Percentiles rank a stretch among this genome's conserved stretches.
phyloP scores from a whole-genome alignment of 2,888 invertebrate genomes.

The Harpalus rufipes region DNA sequence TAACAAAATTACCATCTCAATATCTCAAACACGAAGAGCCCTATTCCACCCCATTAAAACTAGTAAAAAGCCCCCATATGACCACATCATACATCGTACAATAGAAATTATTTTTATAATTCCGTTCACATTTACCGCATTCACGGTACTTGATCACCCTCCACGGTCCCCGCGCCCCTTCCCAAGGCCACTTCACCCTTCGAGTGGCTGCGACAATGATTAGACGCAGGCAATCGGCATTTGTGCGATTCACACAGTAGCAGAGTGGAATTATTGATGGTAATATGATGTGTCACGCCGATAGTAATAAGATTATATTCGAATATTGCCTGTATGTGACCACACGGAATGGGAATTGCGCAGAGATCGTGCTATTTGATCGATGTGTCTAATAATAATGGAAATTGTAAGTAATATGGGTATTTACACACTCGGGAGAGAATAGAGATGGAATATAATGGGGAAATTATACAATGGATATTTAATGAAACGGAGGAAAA shows the following conservation, averaged over 20 bases:
- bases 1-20: too few species aligned
- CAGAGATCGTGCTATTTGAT: conserved; percentile 1
- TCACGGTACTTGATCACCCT: conserved; percentile 32
- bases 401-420: conserved; percentile 54
- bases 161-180: not conserved
- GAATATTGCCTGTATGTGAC: conserved; percentile 42
- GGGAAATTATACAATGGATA: not conserved
- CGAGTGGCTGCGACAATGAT: conserved; percentile 27
- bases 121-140: conserved; percentile 32
- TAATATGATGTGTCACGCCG: conserved; percentile 48
- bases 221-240: conserved; percentile 21
- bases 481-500: too few species aligned
- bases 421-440: conserved; percentile 25
- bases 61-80: not conserved
- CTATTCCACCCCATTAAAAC: too few species aligned
- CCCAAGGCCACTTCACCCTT: conserved; percentile 23
- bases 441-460: conserved; percentile 15
- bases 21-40: too few species aligned
- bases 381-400: conserved; percentile 48
- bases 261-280: conserved; percentile 47
- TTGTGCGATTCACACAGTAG: conserved; percentile 46
- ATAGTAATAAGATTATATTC: conserved; percentile 55
- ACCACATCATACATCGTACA: not conserved
- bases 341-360: not conserved
- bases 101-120: conserved; percentile 36